Conservation (phyloP, 2,113 vertebrate species). For the Egretta garzetta region DNA sequence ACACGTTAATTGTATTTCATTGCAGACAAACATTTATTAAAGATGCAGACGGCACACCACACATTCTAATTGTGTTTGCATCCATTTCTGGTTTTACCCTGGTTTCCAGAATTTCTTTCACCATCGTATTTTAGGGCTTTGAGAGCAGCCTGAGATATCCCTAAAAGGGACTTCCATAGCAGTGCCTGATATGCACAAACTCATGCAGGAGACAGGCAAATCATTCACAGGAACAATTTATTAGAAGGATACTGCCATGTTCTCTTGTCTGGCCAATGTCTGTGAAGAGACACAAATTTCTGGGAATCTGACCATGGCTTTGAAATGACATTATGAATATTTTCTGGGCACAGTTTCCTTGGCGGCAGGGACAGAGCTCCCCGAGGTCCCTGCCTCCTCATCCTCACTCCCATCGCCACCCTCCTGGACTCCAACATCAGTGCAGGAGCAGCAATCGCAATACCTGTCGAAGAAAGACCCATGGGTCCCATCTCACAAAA, state of each 20-base stretch:
- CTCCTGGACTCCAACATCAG: neutral
- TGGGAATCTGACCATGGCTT: neutral
- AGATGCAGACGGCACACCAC: conserved; percentile 67
- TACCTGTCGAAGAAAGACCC: neutral
- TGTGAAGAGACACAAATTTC: neutral
- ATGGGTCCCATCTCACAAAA: neutral
- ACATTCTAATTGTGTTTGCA: conserved; percentile 76
- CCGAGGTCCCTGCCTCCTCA: neutral
- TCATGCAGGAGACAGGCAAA: neutral
- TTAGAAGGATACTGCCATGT: neutral
- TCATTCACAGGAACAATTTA: neutral
- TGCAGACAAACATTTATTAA: conserved; percentile 77
- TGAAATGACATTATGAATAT: neutral
- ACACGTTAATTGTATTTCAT: conserved; percentile 78
- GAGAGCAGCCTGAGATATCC: neutral
- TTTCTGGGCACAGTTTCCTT: neutral
- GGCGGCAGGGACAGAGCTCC: fast-evolving
- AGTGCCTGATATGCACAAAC: fast-evolving
- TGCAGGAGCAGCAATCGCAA: neutral
- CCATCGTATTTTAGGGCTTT: neutral
- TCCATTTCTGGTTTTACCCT: conserved; percentile 66
- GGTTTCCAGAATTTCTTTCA: conserved; percentile 48
- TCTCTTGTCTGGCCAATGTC: neutral
- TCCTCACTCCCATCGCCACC: fast-evolving
- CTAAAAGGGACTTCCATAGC: neutral